Evolutionary conservation across 2,888 invertebrate species (phyloP), one percentile per base, ranked within the genome.

Genomic region (Thyatira batis): DNA sequence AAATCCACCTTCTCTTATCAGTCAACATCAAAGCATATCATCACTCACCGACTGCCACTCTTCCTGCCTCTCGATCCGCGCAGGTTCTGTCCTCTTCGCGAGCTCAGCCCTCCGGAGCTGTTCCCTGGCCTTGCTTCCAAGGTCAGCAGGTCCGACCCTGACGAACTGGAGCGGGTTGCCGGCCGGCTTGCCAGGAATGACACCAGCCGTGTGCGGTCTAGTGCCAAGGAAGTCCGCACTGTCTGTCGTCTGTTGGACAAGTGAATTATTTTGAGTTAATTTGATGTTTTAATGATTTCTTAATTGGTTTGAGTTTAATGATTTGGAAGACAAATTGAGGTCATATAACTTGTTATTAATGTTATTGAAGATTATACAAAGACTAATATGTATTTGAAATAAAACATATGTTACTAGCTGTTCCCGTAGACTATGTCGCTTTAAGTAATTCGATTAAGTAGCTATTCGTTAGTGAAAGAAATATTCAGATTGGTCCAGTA

Each of bases 91-190:
- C 73, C 95, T 95, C 85, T 97, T 97, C 54, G 97, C 95, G 83
- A 97, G 95, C 84, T 97, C 96, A 49, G 96, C 96, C 73, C 96
- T 94, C 71, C 96, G 95, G 58, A 97, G 93, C 87, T 97, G 97
- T 80, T 97, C 96, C 73, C 97, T 95, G 27, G 97, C 97, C 60
- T 95, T 94, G 78, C 96, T 95, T 89, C 96, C 97, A 53, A 97
- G 93, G 76, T 96, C 95, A 71, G 96, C 96, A n/a, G 97, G 97
- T 45, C 96, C 96, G 33, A 97, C 96, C 87, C 96, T 96, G 64
- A 97, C 95, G 89, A 97, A 97, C 92, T 97, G 97, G 78, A 97
- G 93, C 57, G 97, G 97, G 87, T 97, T 97, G 63, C 94, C 95
- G 33, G 97, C 96, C 60, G 97, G 97, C 85, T 96, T 96, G 67